Evolutionary conservation across 2,113 vertebrate species (phyloP).

Genomic region (Austrofundulus limnaeus): DNA sequence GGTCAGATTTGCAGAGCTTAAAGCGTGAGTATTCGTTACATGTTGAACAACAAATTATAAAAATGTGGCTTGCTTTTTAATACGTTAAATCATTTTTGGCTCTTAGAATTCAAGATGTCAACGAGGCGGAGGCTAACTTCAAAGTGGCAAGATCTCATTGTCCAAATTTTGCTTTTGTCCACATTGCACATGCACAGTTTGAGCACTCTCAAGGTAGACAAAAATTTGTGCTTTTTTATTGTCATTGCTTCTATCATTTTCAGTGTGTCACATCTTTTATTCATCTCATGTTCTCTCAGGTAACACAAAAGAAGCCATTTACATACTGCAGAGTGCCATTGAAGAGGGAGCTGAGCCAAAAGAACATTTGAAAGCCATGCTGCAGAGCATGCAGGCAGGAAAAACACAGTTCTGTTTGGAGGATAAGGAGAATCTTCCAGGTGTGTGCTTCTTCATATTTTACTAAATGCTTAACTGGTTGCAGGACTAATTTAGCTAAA

Average conservation of each 20-base stretch:
- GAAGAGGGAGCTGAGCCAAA: constrained; percentile 85
- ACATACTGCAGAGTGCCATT: constrained; percentile 88
- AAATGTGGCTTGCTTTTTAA: not conserved
- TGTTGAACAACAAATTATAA: not conserved
- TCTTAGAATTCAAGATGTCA: constrained; percentile 82
- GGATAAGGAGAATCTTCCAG: constrained; percentile 86
- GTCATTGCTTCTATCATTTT: not conserved
- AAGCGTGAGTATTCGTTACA: constrained; percentile 83
- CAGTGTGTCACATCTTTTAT: not conserved
- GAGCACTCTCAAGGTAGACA: constrained; percentile 86
- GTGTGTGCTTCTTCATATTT: constrained; percentile 66
- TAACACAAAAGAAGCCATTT: constrained; percentile 85
- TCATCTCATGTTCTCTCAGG: constrained; percentile 69
- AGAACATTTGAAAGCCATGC: constrained; percentile 83
- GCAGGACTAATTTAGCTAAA: not conserved
- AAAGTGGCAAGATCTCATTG: constrained; percentile 88
- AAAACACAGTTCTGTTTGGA: constrained; percentile 79
- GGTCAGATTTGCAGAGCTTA: constrained; percentile 93
- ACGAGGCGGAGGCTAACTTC: constrained; percentile 90
- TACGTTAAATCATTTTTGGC: not conserved
- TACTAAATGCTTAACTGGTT: not conserved
- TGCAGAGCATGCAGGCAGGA: constrained; percentile 81
- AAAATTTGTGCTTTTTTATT: not conserved
- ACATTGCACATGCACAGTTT: constrained; percentile 92
- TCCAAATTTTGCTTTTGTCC: constrained; percentile 95